phyloP scores from a whole-genome alignment of 2,888 invertebrate genomes.

The Lottia gigantea region DNA sequence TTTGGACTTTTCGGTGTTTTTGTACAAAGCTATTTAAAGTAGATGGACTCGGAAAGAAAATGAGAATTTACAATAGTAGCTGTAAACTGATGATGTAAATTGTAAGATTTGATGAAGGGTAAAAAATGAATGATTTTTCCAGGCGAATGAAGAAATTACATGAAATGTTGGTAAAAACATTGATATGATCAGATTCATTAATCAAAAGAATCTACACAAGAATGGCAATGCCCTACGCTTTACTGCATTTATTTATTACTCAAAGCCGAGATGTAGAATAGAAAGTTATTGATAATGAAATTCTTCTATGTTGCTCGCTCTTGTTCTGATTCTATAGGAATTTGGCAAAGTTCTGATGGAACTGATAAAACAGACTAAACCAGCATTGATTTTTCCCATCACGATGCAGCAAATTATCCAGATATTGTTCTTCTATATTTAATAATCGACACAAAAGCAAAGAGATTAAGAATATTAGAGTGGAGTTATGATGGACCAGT shows the following conservation, averaged over 20 bases:
- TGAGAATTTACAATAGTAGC: slow-evolving; percentile 2
- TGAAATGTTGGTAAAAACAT: slow-evolving; percentile 11
- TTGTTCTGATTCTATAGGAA: neutral
- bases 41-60: neutral
- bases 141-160: slow-evolving; percentile 4
- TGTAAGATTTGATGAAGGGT: neutral
- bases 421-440: slow-evolving; percentile 9
- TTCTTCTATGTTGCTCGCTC: neutral
- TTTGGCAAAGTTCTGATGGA: slow-evolving; percentile 4
- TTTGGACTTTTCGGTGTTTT: too few species aligned
- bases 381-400: neutral
- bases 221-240: slow-evolving; percentile 8
- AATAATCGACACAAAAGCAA: slow-evolving; percentile 6
- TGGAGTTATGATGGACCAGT: too few species aligned
- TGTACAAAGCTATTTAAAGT: too few species aligned
- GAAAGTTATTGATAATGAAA: slow-evolving; percentile 4
- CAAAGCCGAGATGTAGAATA: slow-evolving; percentile 2
- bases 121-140: slow-evolving; percentile 10
- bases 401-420: neutral
- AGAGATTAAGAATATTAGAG: slow-evolving; percentile 3
- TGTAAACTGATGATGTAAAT: slow-evolving; percentile 1
- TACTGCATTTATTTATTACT: slow-evolving; percentile 10
- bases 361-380: neutral
- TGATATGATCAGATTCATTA: slow-evolving; percentile 8
- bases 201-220: slow-evolving; percentile 11